These are phyloP conservation scores for Hydriomena furcata DNA, from an alignment of 2,888 invertebrate species.

Conservation along the genomic window DNA sequence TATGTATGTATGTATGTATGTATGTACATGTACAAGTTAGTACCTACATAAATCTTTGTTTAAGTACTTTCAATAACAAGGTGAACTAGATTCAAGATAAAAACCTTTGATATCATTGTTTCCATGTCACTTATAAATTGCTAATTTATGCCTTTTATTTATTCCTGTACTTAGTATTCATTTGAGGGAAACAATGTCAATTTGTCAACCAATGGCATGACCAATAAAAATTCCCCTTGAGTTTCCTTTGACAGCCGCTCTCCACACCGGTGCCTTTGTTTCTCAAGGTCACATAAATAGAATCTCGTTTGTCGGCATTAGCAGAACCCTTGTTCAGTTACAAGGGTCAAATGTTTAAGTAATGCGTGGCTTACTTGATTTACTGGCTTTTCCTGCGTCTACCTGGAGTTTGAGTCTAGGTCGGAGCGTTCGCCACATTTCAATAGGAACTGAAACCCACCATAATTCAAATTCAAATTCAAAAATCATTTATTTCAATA, in stretches of 20 bases:
- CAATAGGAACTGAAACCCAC: background rate
- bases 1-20: too few relatives aligned
- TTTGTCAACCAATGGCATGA: conserved; percentile 13
- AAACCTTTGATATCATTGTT: background rate
- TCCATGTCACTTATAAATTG: background rate
- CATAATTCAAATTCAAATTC: too few relatives aligned
- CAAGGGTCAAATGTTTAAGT: conserved; percentile 31
- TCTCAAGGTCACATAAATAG: conserved; percentile 5
- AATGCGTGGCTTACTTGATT: conserved; percentile 30
- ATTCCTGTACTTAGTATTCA: conserved; percentile 2
- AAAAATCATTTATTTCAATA: too few relatives aligned
- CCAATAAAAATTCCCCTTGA: conserved; percentile 5
- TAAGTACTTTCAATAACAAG: too few relatives aligned
- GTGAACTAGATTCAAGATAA: too few relatives aligned
- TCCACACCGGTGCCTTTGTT: background rate
- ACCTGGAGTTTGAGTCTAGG: conserved; percentile 14
- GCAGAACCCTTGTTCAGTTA: conserved; percentile 24
- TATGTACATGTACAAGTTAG: too few relatives aligned
- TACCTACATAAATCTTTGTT: too few relatives aligned
- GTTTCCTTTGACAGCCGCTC: background rate
- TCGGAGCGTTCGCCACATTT: conserved; percentile 1
- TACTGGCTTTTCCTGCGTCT: conserved; percentile 16
- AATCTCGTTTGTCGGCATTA: conserved; percentile 25
- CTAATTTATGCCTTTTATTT: background rate
- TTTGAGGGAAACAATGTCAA: conserved; percentile 21